Evolutionary conservation across 2,888 invertebrate genomes (phyloP), one percentile per base, ranked within the genome.

Genomic region (Zygaena filipendulae): DNA sequence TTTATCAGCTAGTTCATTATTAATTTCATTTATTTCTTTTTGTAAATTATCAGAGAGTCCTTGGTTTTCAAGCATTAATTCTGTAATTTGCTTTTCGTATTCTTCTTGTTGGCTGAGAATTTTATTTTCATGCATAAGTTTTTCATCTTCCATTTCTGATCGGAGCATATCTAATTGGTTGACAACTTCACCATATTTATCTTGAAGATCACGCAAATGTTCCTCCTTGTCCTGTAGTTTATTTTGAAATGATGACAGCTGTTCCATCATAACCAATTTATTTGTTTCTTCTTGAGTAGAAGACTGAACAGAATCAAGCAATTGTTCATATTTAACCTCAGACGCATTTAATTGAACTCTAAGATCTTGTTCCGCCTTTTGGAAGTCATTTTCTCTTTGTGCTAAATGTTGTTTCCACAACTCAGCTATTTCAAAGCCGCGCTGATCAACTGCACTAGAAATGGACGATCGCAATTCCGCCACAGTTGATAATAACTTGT

Each of bases 331-430:
- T 47, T 75, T 79, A 2, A 52, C 60, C 47, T 82, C 82, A 23
- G 80, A 56, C 38, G 71, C 67, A 40, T 49, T 62, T 14, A 87
- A 58, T 58, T 86, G 82, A 22, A 57, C 58, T 43, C 75, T 61
- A 6, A 86, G 58, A 26, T 74, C 72, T 28, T 63, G 56, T 58
- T 85, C 84, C 3, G 57, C 50, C 38, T 72, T 67, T 34, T 75
- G 68, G 47, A 86, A 87, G 43, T 86, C 87, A 6, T 60, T 67
- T 67, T 88, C 87, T 21, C 85, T 80, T 42, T 82, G 77, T n/a
- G 82, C 72, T 32, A 88, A 54, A 58, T 88, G 87, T 39, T 84
- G 75, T 47, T 87, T 87, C 88, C 87, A 87, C 47, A 87, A 74
- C 59, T 85, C 84, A 6, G 87, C 87, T 32, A 88, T 83, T 66